Base-by-base conservation (phyloP, 2,113 vertebrate genomes). In the Corydoras sp. region DNA sequence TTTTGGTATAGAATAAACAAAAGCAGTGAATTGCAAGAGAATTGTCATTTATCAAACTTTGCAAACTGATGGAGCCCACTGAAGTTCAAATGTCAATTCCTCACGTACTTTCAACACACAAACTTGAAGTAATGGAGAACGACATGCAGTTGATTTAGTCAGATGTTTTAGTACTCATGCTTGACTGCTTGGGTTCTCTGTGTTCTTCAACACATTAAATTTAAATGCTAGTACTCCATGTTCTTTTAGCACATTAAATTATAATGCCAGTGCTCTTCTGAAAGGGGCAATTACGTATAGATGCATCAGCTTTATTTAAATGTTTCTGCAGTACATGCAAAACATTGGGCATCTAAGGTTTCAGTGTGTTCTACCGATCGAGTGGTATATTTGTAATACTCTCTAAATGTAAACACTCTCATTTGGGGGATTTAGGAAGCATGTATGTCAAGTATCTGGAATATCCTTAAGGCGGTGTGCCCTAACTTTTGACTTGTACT, bases 351-450 rank as follows among this genome's bases (percentile, higher is more conserved):
- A 59, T 11, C 48, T 48, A n/a, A 10, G 12, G n/a, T 69, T 69
- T 13, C 43, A n/a, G 12, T n/a, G n/a, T 56, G 54, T 56, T 56
- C 54, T 56, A n/a, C 14, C 14, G n/a, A 56, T n/a, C 6, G 55
- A 10, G 58, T 43, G 35, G 35, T 43, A 43, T 43, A 43, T 43
- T 43, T 8, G 49, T 51, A 14, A 12, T 8, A 48, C 32, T 35
- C n/a, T 10, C 10, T 48, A 15, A 31, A 58, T 35, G 11, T 54
- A 65, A 75, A 79, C 79, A 81, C 73, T 81, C 82, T 43, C 7
- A 43, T 43, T 43, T 43, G 35, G 4, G 35, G 2, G 35, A 8
- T 4, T 8, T 4, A 43, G 35, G 35, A 43, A 43, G 35, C 35
- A 24, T 24, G 18, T 24, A 24, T 24, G 35, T 43, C 7, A 43